Percentiles rank a stretch among this genome's conserved stretches.
Evolutionary conservation across 2,888 invertebrate species (phyloP).

Genomic region (Apamea anceps): DNA sequence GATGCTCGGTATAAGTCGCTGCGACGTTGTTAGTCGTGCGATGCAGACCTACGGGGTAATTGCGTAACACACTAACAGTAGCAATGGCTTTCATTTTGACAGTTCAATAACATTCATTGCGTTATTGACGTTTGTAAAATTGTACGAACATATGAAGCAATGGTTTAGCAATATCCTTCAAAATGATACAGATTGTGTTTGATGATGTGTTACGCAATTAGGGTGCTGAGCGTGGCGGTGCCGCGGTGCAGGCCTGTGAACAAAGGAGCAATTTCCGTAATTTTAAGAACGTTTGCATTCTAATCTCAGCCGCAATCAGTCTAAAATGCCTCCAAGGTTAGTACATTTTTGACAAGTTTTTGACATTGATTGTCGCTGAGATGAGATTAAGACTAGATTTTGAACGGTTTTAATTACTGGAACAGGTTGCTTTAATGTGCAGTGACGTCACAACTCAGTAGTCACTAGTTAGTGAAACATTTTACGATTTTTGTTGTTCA

Average conservation of each 20-base stretch:
- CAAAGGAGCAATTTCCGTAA: not conserved
- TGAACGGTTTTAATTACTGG: not conserved
- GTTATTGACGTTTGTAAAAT: too few relatives aligned
- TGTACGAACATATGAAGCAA: too few relatives aligned
- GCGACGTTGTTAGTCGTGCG: not conserved
- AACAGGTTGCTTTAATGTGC: not conserved
- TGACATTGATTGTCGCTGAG: not conserved
- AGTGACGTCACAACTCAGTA: slow-evolving; percentile 18
- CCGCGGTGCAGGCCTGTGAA: not conserved
- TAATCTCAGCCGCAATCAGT: not conserved
- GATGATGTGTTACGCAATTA: too few relatives aligned
- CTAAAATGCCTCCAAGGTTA: not conserved
- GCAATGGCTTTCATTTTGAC: too few relatives aligned
- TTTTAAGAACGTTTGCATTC: not conserved
- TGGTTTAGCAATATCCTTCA: too few relatives aligned
- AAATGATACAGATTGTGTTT: too few relatives aligned
- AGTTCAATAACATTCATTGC: too few relatives aligned
- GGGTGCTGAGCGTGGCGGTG: not conserved
- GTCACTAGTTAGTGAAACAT: slow-evolving; percentile 13
- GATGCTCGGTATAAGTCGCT: not conserved
- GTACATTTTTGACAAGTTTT: not conserved
- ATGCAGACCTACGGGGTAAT: not conserved
- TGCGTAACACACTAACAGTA: too few relatives aligned
- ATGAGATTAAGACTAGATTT: not conserved
- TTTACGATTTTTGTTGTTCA: slow-evolving; percentile 39